Base-by-base conservation (phyloP, 2,888 invertebrate genomes). In the Rhaphigaster nebulosa region DNA sequence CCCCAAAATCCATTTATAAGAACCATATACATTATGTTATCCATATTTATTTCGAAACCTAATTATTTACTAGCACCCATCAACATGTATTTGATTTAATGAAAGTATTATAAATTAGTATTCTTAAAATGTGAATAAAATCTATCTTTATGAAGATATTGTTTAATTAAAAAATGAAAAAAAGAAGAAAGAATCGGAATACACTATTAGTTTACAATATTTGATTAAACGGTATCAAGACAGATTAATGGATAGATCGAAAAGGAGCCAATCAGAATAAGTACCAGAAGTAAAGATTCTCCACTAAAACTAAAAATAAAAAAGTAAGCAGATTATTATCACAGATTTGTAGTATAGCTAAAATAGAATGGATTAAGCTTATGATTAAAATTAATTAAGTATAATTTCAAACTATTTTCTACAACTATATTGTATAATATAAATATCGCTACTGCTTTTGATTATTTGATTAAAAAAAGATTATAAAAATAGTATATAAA, bases 301-400 rank as follows among this genome's bases (percentile, higher is more conserved):
- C 29, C 41, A 80, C 8, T 26, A 80, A 38, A 80, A 80, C 6
- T 41, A 6, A 80, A 38, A 41, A 80, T 26, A 23, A 80, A 80
- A 80, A 23, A n/a, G 23, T 45, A 80, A 80, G 80, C 80, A 80
- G 0, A 38, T 38, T 76, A 41, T 76, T 80, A 80, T 80, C 80
- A 80, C 80, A 80, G 80, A 80, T 80, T 80, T 41, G 26, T 41
- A 80, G 20, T 80, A 80, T 80, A 45, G 80, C 80, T 80, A 80
- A 26, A 45, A 80, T 80, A 45, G 26, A 80, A 41, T 41, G 80
- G 41, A 80, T 26, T 80, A 80, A 80, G 80, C 38, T 41, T 80
- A 80, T 41, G 38, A 80, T 80, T 41, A 80, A 41, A 38, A 80
- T 38, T 38, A 38, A 34, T 76, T 76, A n/a, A 60, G 18, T 65